Base-by-base conservation (phyloP, 2,113 vertebrate genomes). In the Arothron firmamentum region DNA sequence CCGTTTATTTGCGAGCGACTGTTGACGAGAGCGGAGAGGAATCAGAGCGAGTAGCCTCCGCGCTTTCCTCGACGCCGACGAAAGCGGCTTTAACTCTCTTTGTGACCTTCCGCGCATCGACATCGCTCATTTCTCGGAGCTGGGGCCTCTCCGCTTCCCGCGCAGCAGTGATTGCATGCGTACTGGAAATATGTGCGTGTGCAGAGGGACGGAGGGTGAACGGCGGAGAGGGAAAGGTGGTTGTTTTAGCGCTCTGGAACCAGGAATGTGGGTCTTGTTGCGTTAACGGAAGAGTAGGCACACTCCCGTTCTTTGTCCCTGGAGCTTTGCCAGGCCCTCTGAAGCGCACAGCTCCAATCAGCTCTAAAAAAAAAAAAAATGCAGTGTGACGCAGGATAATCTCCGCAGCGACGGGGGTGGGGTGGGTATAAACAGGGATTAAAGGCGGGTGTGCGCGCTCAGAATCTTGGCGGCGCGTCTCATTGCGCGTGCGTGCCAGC, bases 101-200 rank as follows among this genome's bases (percentile, higher is more conserved):
- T 93, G 93, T 94, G 94, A 92, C 85, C 85, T 82, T 25, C 72
- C 87, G 88, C 90, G 87, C 88, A 87, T 90, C 85, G 90, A 90
- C 89, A 85, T 91, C 88, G 90, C 89, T 88, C 90, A 83, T 93
- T 90, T 90, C 92, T 16, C 45, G 45, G 45, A n/a, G 45, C 45
- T 9, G 64, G 79, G 77, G 71, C 77, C 50, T 56, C 18, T 52
- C 18, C 46, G 4, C n/a, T 56, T 50, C 53, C 53, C 13, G 51
- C 5, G 75, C 58, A 56, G 64, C 42, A 58, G 54, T 17, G 52
- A 49, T 23, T 55, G 59, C 43, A 52, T 43, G 65, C 31, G 21
- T 6, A 42, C 45, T n/a, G 25, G 14, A n/a, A 5, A 55, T 21
- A 0, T 25, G 54, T 9, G 23, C 14, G 55, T 17, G 53, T n/a